Conservation (phyloP, 2,797 vertebrate species). For the Centroberyx gerrardi region DNA sequence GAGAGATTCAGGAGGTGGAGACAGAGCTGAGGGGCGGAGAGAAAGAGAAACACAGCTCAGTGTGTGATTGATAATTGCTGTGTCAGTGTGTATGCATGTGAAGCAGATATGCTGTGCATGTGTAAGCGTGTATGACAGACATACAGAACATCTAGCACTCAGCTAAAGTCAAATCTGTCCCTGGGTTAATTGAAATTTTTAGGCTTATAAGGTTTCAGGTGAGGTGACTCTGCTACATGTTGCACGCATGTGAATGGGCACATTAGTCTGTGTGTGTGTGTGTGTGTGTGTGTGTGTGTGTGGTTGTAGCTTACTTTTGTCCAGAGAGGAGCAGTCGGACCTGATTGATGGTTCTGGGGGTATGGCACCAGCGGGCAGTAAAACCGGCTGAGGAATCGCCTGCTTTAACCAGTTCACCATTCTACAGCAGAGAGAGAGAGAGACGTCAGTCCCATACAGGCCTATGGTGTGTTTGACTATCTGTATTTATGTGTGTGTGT, state of each 20-base stretch:
- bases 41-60: background rate
- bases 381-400: conserved; percentile 78
- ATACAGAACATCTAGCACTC: no score
- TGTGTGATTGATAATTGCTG: background rate
- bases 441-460: background rate
- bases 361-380: conserved; percentile 69
- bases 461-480: background rate
- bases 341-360: conserved; percentile 48
- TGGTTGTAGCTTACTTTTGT: conserved; percentile 77
- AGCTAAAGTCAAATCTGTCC: no score
- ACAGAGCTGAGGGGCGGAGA: conserved; percentile 72
- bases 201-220: no score
- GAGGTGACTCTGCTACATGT: no score
- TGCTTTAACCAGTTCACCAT: conserved; percentile 84
- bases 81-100: background rate
- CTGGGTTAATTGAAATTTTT: no score
- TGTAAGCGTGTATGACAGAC: background rate
- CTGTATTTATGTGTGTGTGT: background rate
- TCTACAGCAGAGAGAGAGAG: conserved; percentile 57
- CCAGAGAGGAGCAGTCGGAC: conserved; percentile 70
- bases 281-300: background rate
- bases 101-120: background rate
- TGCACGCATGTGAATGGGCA: background rate
- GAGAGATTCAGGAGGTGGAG: conserved; percentile 84
- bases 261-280: no score